Conservation (phyloP, 2,888 invertebrate species). For the Phytoseiulus persimilis region DNA sequence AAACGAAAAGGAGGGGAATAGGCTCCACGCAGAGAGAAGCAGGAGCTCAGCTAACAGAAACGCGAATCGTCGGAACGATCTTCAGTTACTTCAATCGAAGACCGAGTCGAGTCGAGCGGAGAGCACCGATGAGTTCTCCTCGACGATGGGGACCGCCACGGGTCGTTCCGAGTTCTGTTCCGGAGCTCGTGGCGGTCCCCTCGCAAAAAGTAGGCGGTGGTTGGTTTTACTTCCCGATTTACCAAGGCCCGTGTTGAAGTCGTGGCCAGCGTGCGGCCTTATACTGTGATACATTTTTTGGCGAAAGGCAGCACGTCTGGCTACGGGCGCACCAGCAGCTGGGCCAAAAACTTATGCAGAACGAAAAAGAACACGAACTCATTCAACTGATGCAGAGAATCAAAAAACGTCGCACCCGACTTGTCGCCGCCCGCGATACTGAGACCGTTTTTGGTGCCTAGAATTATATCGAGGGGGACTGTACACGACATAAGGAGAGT, state of each 20-base stretch:
- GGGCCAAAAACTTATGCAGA: constrained; percentile 5
- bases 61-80: not conserved
- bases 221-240: not conserved
- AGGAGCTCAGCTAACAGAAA: not conserved
- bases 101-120: not conserved
- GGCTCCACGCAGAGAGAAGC: not conserved
- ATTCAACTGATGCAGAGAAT: constrained; percentile 5
- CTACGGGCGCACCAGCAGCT: not conserved
- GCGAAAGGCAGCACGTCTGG: not conserved
- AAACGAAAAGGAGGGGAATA: not conserved
- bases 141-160: not conserved
- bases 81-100: not conserved
- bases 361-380: not conserved
- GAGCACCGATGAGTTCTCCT: not conserved
- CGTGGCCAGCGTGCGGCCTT: not conserved
- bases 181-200: not conserved
- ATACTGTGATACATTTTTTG: constrained; percentile 5
- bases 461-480: not conserved
- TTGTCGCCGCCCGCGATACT: not conserved
- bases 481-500: not conserved
- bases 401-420: not conserved
- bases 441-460: not conserved
- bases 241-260: not conserved
- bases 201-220: not conserved
- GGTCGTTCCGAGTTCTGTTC: not conserved